phyloP scores from a whole-genome alignment of 2,113 vertebrate species.

The Microcebus tavaratra region DNA sequence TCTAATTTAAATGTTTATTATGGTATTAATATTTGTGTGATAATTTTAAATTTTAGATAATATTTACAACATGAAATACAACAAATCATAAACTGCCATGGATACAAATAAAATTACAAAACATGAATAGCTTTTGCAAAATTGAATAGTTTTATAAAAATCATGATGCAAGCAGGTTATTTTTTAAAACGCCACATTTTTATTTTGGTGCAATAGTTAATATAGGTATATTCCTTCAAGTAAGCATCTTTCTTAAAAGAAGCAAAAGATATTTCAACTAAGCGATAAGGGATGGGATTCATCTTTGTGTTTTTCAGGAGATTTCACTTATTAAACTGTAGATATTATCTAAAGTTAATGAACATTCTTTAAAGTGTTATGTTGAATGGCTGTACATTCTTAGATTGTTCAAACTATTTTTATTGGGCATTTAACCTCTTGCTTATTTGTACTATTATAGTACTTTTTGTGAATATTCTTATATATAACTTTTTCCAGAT shows the following conservation, averaged over 20 bases:
- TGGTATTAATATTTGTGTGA: not conserved
- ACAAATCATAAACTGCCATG: not conserved
- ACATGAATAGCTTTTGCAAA: not conserved
- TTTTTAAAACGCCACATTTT: not conserved
- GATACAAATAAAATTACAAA: not conserved
- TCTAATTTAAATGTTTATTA: not conserved
- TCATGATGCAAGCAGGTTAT: not conserved
- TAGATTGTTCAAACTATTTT: not conserved
- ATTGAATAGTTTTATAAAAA: not conserved
- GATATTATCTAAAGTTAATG: not conserved
- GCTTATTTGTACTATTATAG: not conserved
- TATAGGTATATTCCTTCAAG: not conserved
- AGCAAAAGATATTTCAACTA: not conserved
- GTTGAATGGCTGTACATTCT: not conserved
- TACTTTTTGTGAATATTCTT: not conserved
- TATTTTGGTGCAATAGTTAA: not conserved
- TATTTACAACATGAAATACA: not conserved
- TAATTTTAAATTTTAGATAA: not conserved
- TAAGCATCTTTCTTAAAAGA: not conserved
- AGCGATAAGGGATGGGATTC: not conserved
- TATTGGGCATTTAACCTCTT: not conserved
- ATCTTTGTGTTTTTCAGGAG: not conserved
- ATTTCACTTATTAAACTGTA: not conserved
- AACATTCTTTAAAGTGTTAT: not conserved
- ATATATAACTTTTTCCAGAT: not conserved